A percentile compares a stretch with the other conserved stretches of the same genome.
Conservation (phyloP, 2,888 invertebrate species). For the Trissolcus brochymenae region DNA sequence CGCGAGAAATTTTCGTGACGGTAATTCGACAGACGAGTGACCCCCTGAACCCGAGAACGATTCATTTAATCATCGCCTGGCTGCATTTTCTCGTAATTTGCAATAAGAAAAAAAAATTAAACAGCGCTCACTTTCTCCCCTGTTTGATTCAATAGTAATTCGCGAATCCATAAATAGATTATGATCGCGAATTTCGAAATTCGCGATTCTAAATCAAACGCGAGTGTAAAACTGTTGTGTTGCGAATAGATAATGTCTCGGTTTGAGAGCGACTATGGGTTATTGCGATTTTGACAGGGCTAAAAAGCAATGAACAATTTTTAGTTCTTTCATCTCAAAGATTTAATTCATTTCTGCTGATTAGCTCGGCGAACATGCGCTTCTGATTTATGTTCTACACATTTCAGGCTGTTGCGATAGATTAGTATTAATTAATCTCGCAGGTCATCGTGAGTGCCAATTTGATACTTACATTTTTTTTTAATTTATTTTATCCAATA, state of each 20-base stretch:
- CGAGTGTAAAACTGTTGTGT: constrained; percentile 8
- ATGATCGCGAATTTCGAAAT: constrained; percentile 23
- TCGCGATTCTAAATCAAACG: constrained; percentile 10
- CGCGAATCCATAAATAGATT: constrained; percentile 24
- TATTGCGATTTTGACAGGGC: constrained; percentile 17
- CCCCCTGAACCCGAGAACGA: constrained; percentile 43
- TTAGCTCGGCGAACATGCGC: constrained; percentile 18
- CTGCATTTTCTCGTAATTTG: constrained; percentile 19
- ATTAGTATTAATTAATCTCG: not conserved
- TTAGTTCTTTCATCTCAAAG: not conserved
- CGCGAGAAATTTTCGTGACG: constrained; percentile 18
- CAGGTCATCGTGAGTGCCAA: not conserved
- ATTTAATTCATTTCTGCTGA: constrained; percentile 22
- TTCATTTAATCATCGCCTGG: constrained; percentile 19
- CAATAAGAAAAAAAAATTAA: not conserved
- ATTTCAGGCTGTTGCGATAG: constrained; percentile 12
- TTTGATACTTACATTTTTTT: too few relatives aligned
- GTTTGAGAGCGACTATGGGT: constrained; percentile 24
- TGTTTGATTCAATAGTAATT: constrained; percentile 11
- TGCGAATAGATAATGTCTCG: constrained; percentile 24
- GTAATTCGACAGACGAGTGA: constrained; percentile 38
- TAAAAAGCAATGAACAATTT: not conserved
- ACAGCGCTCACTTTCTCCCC: constrained; percentile 25
- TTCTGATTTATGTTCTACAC: constrained; percentile 22
- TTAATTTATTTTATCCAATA: too few relatives aligned